phyloP scores from a whole-genome alignment of 2,113 vertebrate genomes.

The Myrmecobius fasciatus region DNA sequence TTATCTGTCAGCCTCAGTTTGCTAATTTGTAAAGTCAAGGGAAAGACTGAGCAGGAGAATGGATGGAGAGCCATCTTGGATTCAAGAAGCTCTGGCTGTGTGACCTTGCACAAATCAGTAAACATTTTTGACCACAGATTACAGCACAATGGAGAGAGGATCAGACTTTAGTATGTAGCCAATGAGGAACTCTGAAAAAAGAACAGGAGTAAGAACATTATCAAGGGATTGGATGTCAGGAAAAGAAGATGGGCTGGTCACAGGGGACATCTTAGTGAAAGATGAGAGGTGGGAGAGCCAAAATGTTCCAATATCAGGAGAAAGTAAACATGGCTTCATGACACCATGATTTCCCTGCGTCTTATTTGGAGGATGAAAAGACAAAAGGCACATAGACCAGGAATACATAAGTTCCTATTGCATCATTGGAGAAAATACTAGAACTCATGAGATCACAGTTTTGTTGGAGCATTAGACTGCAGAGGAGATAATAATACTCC shows the following conservation, averaged over 20 bases:
- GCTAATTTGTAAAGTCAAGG: neutral
- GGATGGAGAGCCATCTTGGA: neutral
- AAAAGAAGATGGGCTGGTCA: neutral
- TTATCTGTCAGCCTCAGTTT: neutral
- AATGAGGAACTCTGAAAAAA: neutral
- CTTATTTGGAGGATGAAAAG: neutral
- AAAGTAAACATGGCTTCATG: neutral
- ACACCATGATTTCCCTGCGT: neutral
- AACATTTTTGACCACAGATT: neutral
- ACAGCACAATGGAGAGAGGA: neutral
- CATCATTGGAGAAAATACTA: neutral
- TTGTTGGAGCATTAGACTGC: neutral
- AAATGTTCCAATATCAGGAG: neutral
- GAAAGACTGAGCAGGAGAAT: neutral
- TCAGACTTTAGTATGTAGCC: neutral
- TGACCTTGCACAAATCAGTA: neutral
- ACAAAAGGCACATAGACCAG: neutral
- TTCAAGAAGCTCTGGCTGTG: neutral
- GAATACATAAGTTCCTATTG: neutral
- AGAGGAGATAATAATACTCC: neutral
- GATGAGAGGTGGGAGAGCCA: neutral
- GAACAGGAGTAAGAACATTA: neutral
- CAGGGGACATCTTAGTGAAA: neutral
- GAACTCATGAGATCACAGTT: neutral
- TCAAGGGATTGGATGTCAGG: neutral